phyloP scores from a whole-genome alignment of 2,888 invertebrate species.

The Pristionchus entomophagus region DNA sequence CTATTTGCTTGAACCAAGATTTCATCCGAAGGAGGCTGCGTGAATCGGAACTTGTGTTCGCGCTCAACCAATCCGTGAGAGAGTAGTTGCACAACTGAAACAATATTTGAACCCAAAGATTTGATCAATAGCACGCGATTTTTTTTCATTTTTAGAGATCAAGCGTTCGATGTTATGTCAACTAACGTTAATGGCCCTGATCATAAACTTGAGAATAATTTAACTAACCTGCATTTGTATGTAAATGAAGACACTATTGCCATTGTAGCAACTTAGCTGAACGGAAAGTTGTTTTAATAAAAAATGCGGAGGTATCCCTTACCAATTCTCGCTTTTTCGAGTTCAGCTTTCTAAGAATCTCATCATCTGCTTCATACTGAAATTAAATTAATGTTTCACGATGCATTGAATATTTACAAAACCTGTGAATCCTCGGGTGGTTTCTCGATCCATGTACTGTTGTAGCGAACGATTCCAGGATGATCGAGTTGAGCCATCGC shows the following conservation, averaged over 20 bases:
- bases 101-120: too few relatives aligned
- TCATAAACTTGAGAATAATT: too few relatives aligned
- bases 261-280: neutral
- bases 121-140: too few relatives aligned
- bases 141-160: too few relatives aligned
- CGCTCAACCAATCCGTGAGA: neutral
- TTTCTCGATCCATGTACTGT: neutral
- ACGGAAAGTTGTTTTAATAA: neutral
- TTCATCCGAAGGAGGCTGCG: neutral
- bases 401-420: too few relatives aligned
- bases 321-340: neutral
- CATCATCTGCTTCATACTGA: too few relatives aligned
- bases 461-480: neutral
- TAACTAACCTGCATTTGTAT: neutral
- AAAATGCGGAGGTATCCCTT: neutral
- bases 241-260: neutral
- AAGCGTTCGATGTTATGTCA: too few relatives aligned
- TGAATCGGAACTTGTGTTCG: neutral
- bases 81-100: neutral
- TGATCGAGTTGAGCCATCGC: neutral
- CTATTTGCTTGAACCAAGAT: neutral
- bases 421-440: neutral
- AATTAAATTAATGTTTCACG: too few relatives aligned
- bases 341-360: neutral
- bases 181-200: too few relatives aligned